phyloP scores from a whole-genome alignment of 2,113 vertebrate species.

The Phylloscopus trochiloides region DNA sequence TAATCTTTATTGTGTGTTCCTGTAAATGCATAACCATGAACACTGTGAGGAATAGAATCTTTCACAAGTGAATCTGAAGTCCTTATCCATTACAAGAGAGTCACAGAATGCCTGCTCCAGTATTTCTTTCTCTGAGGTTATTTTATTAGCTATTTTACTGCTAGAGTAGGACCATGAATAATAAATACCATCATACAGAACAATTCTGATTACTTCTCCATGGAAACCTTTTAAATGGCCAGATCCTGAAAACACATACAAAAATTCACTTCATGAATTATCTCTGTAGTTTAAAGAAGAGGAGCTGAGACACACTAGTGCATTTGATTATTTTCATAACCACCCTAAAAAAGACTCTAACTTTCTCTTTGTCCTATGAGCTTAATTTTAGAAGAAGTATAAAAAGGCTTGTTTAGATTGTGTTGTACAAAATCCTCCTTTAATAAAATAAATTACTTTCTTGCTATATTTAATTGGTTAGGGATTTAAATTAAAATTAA shows the following conservation, averaged over 20 bases:
- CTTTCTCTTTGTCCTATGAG: neutral
- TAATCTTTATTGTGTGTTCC: neutral
- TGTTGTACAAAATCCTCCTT: neutral
- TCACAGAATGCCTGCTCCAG: neutral
- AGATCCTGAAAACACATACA: conserved; percentile 6
- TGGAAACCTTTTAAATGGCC: conserved; percentile 39
- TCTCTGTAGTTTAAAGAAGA: neutral
- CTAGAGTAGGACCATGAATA: conserved; percentile 55
- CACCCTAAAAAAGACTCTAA: neutral
- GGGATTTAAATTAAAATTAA: neutral
- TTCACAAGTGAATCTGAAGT: neutral
- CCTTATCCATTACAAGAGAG: neutral
- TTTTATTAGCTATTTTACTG: conserved; percentile 60
- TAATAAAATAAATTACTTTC: neutral
- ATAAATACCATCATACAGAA: conserved; percentile 52
- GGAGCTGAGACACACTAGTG: neutral
- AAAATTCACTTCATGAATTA: neutral
- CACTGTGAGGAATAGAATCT: neutral
- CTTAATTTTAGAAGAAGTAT: neutral
- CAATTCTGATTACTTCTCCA: conserved; percentile 63
- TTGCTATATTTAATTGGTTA: neutral
- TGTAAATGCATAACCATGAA: neutral
- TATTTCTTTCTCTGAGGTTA: neutral
- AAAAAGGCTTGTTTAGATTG: neutral
- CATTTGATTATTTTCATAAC: neutral